Percentiles rank a stretch among this genome's conserved stretches.
These are phyloP conservation scores for Borostomias antarcticus DNA, from an alignment of 2,797 vertebrate species.

Conservation along the genomic window DNA sequence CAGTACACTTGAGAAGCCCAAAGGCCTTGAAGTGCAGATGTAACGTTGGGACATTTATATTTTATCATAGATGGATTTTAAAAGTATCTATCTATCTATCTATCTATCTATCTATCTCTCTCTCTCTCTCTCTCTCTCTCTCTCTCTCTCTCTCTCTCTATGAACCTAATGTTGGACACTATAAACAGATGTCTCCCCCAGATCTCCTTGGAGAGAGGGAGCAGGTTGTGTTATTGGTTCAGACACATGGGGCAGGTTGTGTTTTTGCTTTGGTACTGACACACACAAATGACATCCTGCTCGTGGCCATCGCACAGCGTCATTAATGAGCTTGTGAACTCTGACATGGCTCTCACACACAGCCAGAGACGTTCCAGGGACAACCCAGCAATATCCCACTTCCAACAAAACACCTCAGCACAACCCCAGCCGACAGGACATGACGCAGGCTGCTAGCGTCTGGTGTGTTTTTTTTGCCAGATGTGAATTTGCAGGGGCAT, in stretches of 20 bases:
- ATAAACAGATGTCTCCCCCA: no score
- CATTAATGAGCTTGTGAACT: slow-evolving; percentile 58
- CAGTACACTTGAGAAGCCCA: no score
- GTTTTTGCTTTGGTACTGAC: slow-evolving; percentile 30
- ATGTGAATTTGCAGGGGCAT: no score
- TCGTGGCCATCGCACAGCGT: slow-evolving; percentile 42
- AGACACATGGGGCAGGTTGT: slow-evolving; percentile 9
- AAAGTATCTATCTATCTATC: no score
- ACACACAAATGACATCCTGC: slow-evolving; percentile 65
- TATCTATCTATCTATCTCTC: no score
- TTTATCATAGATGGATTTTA: no score
- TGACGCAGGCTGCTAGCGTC: slow-evolving; percentile 53
- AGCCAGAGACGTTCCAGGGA: slow-evolving; percentile 42
- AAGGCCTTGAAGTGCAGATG: no score
- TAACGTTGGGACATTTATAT: no score
- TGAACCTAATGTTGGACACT: no score
- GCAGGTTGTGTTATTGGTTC: slow-evolving; percentile 7
- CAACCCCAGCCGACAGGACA: slow-evolving; percentile 56
- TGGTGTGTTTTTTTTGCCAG: neutral
- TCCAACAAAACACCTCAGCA: slow-evolving; percentile 67
- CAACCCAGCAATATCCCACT: slow-evolving; percentile 44
- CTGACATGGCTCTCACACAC: slow-evolving; percentile 56
- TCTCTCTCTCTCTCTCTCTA: no score
- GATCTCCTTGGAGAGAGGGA: slow-evolving; percentile 6
- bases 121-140: no score